A percentile compares a stretch with the other conserved stretches of the same genome.
Evolutionary conservation across 2,797 vertebrate species (phyloP).

Genomic region (Sandelia bainsii): DNA sequence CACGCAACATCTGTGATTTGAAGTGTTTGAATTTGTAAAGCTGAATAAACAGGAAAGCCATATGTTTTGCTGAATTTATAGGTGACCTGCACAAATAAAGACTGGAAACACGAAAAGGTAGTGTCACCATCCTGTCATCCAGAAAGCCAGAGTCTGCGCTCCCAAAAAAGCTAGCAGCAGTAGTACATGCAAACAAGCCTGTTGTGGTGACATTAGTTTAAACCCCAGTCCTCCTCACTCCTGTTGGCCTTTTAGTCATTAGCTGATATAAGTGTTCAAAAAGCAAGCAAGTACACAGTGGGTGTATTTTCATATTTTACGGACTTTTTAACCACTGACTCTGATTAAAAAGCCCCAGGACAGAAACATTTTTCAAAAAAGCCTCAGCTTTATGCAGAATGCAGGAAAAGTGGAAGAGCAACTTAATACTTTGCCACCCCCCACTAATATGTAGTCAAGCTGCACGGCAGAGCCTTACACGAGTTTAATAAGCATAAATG

Average conservation of each 20-base stretch:
- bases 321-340: neutral
- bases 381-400: neutral
- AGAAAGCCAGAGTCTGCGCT: neutral
- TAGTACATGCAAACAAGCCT: neutral
- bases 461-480: neutral
- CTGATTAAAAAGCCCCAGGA: neutral
- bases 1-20: no score
- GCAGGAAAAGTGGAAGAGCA: neutral
- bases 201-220: neutral
- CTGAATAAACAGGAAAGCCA: no score
- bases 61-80: no score
- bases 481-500: neutral
- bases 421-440: neutral
- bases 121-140: neutral
- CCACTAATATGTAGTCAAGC: neutral
- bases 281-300: neutral
- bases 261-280: neutral
- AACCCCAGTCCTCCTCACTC: neutral
- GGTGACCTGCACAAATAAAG: no score
- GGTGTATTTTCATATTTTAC: neutral
- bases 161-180: neutral
- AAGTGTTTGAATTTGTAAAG: no score
- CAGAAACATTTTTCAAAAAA: neutral
- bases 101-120: neutral
- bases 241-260: neutral